phyloP scores from a whole-genome alignment of 2,888 invertebrate genomes.

The Amphimallon solstitiale region DNA sequence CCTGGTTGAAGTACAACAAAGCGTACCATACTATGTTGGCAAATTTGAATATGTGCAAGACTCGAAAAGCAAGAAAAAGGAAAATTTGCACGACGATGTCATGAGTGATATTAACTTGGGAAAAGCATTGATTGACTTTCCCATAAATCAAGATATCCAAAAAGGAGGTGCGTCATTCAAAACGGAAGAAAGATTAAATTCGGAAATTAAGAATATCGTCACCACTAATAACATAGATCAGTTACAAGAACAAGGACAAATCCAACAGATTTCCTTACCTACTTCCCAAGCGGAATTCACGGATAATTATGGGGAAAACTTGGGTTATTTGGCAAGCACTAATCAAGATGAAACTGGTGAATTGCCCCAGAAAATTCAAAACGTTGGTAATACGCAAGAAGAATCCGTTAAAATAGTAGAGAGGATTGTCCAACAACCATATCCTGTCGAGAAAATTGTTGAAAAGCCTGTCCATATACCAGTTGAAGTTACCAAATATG shows the following conservation, averaged over 20 bases:
- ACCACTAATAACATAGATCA: slow-evolving; percentile 41
- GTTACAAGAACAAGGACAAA: slow-evolving; percentile 49
- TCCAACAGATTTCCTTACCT: slow-evolving; percentile 45
- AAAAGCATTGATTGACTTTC: slow-evolving; percentile 26
- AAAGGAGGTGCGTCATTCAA: background rate
- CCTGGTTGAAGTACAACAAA: slow-evolving; percentile 73
- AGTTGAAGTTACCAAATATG: slow-evolving; percentile 62
- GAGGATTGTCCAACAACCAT: slow-evolving; percentile 61
- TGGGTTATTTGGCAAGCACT: background rate
- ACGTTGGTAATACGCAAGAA: background rate
- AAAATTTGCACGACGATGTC: slow-evolving; percentile 7
- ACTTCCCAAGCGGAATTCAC: background rate
- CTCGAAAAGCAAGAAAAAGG: slow-evolving; percentile 50
- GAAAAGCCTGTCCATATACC: slow-evolving; percentile 60
- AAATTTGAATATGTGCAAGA: slow-evolving; percentile 63
- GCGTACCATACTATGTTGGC: slow-evolving; percentile 67
- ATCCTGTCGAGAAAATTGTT: slow-evolving; percentile 64
- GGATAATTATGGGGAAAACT: background rate
- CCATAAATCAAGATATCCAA: slow-evolving; percentile 7
- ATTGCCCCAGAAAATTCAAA: slow-evolving; percentile 17
- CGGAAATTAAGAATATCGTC: background rate
- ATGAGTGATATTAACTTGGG: slow-evolving; percentile 31
- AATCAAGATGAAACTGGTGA: slow-evolving; percentile 17
- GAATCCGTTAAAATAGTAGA: slow-evolving; percentile 44
- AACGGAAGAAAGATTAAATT: background rate